Conservation (phyloP, 2,888 invertebrate species). For the Spilosoma lubricipeda region DNA sequence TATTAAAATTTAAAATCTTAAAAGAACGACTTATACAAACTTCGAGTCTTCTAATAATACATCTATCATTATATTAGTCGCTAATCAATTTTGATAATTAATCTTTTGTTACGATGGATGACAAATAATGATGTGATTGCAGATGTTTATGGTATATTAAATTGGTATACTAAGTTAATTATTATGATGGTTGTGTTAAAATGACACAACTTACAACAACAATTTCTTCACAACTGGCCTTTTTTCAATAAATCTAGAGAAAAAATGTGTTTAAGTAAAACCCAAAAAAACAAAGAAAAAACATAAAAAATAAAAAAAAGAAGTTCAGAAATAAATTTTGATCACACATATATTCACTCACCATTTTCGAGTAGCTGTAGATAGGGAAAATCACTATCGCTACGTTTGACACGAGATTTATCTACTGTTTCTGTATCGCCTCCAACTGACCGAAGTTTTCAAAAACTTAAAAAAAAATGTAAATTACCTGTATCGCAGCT, state of each 20-base stretch:
- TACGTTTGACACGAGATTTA: background rate
- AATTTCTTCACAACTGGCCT: constrained; percentile 8
- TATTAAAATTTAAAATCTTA: background rate
- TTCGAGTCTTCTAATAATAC: background rate
- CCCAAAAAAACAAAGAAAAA: background rate
- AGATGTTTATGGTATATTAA: background rate
- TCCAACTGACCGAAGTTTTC: background rate
- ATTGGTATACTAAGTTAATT: background rate
- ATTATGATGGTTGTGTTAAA: constrained; percentile 15
- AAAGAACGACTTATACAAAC: background rate
- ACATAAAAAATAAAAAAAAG: background rate
- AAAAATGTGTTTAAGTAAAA: background rate
- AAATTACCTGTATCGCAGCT: constrained; percentile 90
- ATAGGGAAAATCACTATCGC: background rate
- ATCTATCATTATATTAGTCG: background rate
- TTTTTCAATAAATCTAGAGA: constrained; percentile 6
- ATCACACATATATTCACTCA: background rate
- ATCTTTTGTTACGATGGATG: background rate
- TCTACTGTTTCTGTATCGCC: background rate
- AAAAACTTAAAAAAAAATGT: background rate
- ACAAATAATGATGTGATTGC: background rate
- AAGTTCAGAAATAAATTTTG: background rate
- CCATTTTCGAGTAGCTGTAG: background rate
- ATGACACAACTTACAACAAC: constrained; percentile 22
- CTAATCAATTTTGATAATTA: background rate